phyloP scores from a whole-genome alignment of 2,888 invertebrate genomes.

The Spisula subtruncata region DNA sequence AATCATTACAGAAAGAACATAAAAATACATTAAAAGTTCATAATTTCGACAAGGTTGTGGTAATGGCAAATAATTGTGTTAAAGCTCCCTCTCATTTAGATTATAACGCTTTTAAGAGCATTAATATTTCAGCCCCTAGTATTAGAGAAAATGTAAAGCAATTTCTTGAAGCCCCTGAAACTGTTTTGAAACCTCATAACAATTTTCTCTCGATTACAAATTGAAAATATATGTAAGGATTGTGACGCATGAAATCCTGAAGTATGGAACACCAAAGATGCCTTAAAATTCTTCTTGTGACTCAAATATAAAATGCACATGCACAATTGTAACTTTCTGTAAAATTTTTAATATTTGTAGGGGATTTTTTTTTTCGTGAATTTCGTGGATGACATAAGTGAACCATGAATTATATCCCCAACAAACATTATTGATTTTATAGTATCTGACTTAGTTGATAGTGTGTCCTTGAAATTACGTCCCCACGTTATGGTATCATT shows the following conservation, averaged over 20 bases:
- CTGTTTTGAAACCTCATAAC: slow-evolving; percentile 5
- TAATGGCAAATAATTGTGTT: slow-evolving; percentile 42
- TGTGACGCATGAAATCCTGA: not conserved
- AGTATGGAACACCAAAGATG: too few relatives aligned
- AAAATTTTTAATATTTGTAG: too few relatives aligned
- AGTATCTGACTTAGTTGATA: too few relatives aligned
- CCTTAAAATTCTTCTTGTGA: too few relatives aligned
- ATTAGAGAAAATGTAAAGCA: not conserved
- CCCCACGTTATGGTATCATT: too few relatives aligned
- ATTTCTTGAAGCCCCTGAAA: slow-evolving; percentile 29
- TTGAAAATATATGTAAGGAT: slow-evolving; percentile 3
- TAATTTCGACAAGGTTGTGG: not conserved
- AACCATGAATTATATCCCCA: too few relatives aligned
- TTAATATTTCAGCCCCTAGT: slow-evolving; percentile 10
- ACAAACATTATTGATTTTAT: too few relatives aligned
- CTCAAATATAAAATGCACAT: too few relatives aligned
- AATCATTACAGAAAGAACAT: not conserved
- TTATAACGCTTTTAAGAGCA: slow-evolving; percentile 17
- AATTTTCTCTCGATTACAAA: slow-evolving; percentile 18
- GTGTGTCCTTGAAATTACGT: too few relatives aligned
- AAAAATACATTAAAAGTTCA: not conserved
- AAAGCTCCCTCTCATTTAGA: slow-evolving; percentile 23
- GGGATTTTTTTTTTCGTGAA: too few relatives aligned
- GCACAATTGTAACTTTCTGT: not conserved
- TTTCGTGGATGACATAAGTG: too few relatives aligned